Percentiles rank a stretch among this genome's conserved stretches.
phyloP scores from a whole-genome alignment of 2,113 vertebrate species.

The Oncorhynchus clarkii region DNA sequence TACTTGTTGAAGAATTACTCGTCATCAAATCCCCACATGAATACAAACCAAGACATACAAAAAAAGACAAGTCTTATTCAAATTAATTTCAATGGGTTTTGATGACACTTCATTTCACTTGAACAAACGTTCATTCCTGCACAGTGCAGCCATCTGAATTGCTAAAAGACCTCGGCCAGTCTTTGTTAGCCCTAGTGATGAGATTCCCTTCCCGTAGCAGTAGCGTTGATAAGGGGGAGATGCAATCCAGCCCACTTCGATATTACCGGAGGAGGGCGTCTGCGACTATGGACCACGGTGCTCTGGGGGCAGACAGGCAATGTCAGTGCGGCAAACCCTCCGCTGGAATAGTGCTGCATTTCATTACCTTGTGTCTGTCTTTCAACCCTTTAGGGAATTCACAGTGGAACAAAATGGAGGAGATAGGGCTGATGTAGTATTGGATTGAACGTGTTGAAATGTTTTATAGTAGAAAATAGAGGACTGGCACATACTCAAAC shows the following conservation, averaged over 20 bases:
- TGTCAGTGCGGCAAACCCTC: constrained; percentile 36
- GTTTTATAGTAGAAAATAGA: background rate
- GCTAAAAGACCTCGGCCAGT: background rate
- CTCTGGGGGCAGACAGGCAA: constrained; percentile 15
- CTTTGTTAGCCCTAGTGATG: background rate
- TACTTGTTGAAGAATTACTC: too few relatives aligned
- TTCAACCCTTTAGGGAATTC: constrained; percentile 13
- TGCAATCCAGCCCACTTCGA: background rate
- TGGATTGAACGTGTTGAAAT: background rate
- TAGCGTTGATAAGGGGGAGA: background rate
- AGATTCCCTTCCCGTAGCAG: background rate
- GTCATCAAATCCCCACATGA: too few relatives aligned
- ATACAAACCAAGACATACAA: too few relatives aligned
- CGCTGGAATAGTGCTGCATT: constrained; percentile 29
- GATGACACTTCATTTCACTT: background rate
- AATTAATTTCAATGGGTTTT: background rate
- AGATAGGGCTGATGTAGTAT: background rate
- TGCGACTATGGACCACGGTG: background rate
- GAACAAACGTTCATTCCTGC: background rate
- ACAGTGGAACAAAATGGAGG: constrained; percentile 13
- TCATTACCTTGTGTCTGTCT: constrained; percentile 24
- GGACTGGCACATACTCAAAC: background rate
- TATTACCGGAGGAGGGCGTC: background rate
- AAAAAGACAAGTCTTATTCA: background rate
- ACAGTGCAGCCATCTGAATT: background rate